Evolutionary conservation across 2,113 vertebrate genomes (phyloP).

Genomic region (Lamprologus speciosus): DNA sequence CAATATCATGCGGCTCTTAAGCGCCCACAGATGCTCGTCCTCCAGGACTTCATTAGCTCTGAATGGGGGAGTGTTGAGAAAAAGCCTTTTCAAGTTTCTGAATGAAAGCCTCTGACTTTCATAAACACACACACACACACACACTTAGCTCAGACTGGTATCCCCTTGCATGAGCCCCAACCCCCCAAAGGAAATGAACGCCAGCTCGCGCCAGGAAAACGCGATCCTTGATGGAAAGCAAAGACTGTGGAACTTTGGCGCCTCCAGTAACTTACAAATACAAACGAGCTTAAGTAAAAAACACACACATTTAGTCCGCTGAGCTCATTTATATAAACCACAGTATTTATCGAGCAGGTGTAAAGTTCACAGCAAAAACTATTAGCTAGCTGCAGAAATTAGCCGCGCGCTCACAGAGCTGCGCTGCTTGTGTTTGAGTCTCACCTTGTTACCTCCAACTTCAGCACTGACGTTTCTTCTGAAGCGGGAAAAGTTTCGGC

Average conservation of each 20-base stretch:
- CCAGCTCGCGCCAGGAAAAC: neutral
- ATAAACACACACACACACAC: neutral
- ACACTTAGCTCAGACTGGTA: neutral
- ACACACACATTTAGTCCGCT: neutral
- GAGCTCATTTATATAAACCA: neutral
- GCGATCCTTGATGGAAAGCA: neutral
- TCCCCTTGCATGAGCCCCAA: neutral
- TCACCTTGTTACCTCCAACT: neutral
- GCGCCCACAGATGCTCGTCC: neutral
- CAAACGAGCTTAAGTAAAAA: neutral
- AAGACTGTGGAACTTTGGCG: neutral
- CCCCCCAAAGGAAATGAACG: neutral
- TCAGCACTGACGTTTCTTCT: neutral
- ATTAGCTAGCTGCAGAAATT: neutral
- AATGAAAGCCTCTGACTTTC: neutral
- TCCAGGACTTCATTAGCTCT: neutral
- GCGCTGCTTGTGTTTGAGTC: neutral
- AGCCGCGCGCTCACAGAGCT: neutral
- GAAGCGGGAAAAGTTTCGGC: neutral
- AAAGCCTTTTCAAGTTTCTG: neutral
- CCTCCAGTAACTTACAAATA: neutral
- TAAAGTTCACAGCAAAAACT: neutral
- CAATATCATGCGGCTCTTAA: neutral
- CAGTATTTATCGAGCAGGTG: neutral
- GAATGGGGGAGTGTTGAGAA: neutral